phyloP scores from a whole-genome alignment of 2,113 vertebrate genomes.

The Syrmaticus mikado region DNA sequence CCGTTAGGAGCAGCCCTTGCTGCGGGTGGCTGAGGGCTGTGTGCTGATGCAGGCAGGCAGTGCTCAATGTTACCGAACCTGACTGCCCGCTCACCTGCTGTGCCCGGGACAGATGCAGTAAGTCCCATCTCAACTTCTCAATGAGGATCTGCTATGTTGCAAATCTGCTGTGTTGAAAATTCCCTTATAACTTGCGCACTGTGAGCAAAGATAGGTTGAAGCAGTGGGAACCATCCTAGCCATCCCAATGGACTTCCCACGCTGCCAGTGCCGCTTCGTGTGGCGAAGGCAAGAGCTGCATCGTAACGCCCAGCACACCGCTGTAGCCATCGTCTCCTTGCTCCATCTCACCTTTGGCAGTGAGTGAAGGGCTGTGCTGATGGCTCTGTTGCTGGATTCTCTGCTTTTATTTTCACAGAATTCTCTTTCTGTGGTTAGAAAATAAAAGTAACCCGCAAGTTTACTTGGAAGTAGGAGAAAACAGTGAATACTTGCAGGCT shows the following conservation, averaged over 20 bases:
- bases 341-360: neutral
- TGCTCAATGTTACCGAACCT: neutral
- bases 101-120: neutral
- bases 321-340: neutral
- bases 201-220: neutral
- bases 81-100: neutral
- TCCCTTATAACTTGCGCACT: neutral
- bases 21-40: neutral
- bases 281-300: neutral
- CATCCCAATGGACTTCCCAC: neutral
- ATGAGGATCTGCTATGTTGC: neutral
- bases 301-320: neutral
- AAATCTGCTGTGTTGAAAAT: neutral
- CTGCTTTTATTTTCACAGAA: neutral
- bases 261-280: neutral
- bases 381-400: neutral
- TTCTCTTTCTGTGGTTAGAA: neutral
- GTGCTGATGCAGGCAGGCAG: neutral
- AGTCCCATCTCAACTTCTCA: constrained; percentile 14
- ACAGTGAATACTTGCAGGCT: neutral
- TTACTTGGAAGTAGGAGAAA: neutral
- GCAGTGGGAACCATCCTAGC: neutral
- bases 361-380: rapidly evolving
- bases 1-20: neutral
- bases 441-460: neutral